Evolutionary conservation across 2,888 invertebrate species (phyloP).

Genomic region (Apodemia duryi): DNA sequence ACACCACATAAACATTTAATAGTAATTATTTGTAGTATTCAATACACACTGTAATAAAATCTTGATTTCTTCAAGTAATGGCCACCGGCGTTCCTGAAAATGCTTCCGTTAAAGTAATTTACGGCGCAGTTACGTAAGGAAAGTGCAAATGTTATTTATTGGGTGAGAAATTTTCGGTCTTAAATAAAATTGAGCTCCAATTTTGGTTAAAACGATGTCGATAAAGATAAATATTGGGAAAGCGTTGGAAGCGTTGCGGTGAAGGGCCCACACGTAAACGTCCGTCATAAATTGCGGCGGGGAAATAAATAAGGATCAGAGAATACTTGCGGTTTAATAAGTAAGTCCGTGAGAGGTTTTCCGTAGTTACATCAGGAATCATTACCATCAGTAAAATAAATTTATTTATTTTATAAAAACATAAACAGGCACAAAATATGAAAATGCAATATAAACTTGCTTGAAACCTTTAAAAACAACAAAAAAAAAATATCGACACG

Average conservation of each 20-base stretch:
- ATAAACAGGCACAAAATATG: too few species aligned
- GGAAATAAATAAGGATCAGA: not conserved
- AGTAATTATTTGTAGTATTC: not conserved
- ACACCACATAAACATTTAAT: too few species aligned
- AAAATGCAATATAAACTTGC: too few species aligned
- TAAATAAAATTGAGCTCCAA: constrained; percentile 9
- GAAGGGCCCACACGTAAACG: not conserved
- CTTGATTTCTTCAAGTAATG: not conserved
- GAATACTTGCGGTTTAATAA: not conserved
- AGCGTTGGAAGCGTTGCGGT: not conserved
- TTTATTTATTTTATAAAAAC: too few species aligned
- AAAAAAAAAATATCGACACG: too few species aligned
- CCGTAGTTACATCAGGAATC: too few species aligned
- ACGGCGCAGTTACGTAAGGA: not conserved
- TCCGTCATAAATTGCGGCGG: not conserved
- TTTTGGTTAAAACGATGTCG: not conserved
- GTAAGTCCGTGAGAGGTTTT: too few species aligned
- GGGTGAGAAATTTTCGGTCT: constrained; percentile 5
- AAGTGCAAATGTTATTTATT: constrained; percentile 15
- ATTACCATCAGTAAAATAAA: too few species aligned
- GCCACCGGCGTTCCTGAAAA: not conserved
- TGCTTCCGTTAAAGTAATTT: constrained; percentile 11
- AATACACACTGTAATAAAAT: not conserved
- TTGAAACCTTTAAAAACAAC: too few species aligned
- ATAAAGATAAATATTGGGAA: constrained; percentile 5